Percentiles rank a stretch among this genome's conserved stretches.
Evolutionary conservation across 1,140 invertebrate species (phyloP).

Genomic region (Eriocheir sinensis): DNA sequence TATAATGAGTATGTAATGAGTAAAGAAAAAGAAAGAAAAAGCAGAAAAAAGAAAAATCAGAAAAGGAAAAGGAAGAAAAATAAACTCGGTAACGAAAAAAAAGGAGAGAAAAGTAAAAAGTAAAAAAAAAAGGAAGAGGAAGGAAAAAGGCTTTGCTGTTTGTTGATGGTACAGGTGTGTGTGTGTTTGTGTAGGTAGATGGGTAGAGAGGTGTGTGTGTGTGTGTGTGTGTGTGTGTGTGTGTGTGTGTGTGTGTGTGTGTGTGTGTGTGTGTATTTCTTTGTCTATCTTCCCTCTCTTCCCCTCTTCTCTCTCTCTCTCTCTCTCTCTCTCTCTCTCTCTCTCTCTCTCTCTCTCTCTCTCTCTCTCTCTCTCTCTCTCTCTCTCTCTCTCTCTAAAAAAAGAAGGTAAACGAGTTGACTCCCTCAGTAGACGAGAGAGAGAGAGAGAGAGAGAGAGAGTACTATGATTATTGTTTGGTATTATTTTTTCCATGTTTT

Average conservation of each 20-base stretch:
- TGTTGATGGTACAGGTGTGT: not conserved
- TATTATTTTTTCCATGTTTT: not conserved
- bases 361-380: not conserved
- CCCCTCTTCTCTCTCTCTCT: not conserved
- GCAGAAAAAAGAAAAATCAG: no score
- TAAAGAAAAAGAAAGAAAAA: not conserved
- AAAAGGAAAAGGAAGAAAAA: no score
- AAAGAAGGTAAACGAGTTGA: no score
- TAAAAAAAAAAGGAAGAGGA: no score
- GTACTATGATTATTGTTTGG: not conserved
- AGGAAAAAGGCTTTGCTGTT: not conserved
- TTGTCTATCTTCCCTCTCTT: not conserved
- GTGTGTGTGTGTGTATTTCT: not conserved
- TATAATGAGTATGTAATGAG: no score
- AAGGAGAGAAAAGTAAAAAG: no score
- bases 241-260: not conserved
- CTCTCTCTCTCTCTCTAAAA: not conserved
- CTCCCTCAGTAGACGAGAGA: no score
- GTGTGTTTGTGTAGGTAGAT: no score
- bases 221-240: not conserved
- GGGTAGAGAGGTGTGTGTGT: no score
- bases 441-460: no score
- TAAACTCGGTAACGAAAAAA: no score
- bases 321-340: slow-evolving; percentile 43
- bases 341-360: slow-evolving; percentile 39